Evolutionary conservation across 2,113 vertebrate species (phyloP).

Genomic region (Bothrops jararaca): DNA sequence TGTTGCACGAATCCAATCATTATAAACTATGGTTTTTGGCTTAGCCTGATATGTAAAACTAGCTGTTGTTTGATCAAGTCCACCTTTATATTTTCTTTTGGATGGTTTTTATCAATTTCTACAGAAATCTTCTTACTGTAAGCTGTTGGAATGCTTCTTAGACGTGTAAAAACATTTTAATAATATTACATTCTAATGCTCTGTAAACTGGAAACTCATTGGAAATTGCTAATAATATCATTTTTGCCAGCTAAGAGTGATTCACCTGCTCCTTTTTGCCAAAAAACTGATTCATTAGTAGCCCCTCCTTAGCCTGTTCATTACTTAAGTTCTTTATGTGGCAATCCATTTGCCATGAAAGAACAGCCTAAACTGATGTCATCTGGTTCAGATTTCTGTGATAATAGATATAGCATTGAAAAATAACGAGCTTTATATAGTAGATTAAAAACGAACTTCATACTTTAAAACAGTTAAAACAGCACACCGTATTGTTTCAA

Average conservation of each 20-base stretch:
- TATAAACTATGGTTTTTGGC: background rate
- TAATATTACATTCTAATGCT: background rate
- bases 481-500: background rate
- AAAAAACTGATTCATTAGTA: conserved; percentile 7
- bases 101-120: background rate
- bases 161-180: background rate
- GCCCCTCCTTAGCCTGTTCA: background rate
- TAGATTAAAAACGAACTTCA: background rate
- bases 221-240: background rate
- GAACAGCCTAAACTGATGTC: background rate
- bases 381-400: background rate
- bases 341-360: background rate
- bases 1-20: background rate
- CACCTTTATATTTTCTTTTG: background rate
- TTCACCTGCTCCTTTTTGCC: background rate
- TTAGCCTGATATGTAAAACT: background rate
- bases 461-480: background rate
- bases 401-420: background rate
- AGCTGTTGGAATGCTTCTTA: background rate
- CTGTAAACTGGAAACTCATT: background rate
- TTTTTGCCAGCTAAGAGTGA: background rate
- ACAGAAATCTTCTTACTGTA: background rate
- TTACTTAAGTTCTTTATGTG: background rate
- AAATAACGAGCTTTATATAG: background rate
- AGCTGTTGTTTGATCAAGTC: background rate